These are phyloP conservation scores for Plebejus anna DNA, from an alignment of 2,888 invertebrate genomes.

Conservation along the genomic window DNA sequence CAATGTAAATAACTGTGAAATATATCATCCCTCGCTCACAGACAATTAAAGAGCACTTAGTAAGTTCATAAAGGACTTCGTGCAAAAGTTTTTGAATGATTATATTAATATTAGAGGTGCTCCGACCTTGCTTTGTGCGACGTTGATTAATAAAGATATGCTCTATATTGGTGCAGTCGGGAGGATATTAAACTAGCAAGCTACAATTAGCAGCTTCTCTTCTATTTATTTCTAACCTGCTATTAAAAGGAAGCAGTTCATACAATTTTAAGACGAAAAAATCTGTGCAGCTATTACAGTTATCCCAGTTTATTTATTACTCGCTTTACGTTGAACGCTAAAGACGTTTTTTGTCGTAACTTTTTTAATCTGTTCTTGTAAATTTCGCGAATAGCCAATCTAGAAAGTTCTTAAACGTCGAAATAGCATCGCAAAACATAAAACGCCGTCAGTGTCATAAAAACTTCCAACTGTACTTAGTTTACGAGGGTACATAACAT, in stretches of 20 bases:
- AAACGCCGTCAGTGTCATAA: slow-evolving; percentile 28
- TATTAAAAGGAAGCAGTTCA: neutral
- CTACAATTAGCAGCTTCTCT: too few species aligned
- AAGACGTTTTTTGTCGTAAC: slow-evolving; percentile 1
- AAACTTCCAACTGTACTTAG: slow-evolving; percentile 31
- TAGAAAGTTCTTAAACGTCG: slow-evolving; percentile 24
- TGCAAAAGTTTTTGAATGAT: slow-evolving; percentile 7
- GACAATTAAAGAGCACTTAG: neutral
- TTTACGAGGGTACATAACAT: slow-evolving; percentile 34
- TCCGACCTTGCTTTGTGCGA: neutral
- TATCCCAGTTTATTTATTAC: slow-evolving; percentile 6
- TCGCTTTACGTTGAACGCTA: neutral
- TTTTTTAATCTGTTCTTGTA: slow-evolving; percentile 10
- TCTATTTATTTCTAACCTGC: neutral
- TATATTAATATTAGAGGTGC: neutral
- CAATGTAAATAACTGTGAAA: neutral
- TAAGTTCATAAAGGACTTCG: neutral
- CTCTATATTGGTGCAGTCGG: neutral
- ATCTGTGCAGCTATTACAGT: neutral
- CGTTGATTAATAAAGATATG: neutral
- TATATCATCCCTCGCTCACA: neutral
- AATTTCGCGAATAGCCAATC: slow-evolving; percentile 16
- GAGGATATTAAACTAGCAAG: neutral
- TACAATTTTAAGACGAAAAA: neutral
- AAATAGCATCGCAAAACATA: slow-evolving; percentile 26